Base-by-base conservation (phyloP, 2,113 vertebrate genomes). In the Gavialis gangeticus region DNA sequence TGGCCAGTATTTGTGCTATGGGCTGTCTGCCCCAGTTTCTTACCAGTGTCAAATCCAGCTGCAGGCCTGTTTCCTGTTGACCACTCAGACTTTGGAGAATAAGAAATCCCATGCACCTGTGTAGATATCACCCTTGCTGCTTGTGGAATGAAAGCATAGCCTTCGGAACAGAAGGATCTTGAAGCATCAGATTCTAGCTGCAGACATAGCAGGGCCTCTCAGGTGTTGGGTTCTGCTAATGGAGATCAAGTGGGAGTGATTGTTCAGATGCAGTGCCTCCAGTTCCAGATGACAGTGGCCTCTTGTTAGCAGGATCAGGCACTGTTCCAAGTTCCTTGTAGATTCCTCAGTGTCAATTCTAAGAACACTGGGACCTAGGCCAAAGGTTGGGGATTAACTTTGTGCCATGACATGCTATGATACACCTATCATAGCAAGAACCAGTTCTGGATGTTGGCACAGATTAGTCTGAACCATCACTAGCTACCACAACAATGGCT, bases 41-140 rank as follows among this genome's bases (percentile, higher is more conserved):
- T 81, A 80, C 78, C 82, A 67, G 85, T 78, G 85, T 92, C 91
- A 92, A 25, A 94, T 54, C 88, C 78, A 58, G 4, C 89, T 62
- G 60, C 85, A 80, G 58, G 21, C 87, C 86, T 92, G 75, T 11
- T 79, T 91, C 46, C 46, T 46, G 7, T 90, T 96, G 92, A 88
- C 10, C n/a, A 46, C 55, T 92, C 96, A 90, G 83, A 57, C 27
- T 85, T 57, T 94, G 30, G 90, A 87, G 90, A 96, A 57, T 64
- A 55, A 46, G 64, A 89, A 85, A 17, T 37, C 84, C 55, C 27
- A 95, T 95, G 90, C 80, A 60, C 15, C 64, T 85, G 77, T 81
- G 63, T 87, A 95, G 91, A 90, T 94, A 93, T 87, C n/a, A 55
- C 63, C 89, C 28, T 81, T 55, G 92, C 85, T 96, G 57, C 55